Conservation (phyloP, 2,797 vertebrate genomes). For the Falco peregrinus region DNA sequence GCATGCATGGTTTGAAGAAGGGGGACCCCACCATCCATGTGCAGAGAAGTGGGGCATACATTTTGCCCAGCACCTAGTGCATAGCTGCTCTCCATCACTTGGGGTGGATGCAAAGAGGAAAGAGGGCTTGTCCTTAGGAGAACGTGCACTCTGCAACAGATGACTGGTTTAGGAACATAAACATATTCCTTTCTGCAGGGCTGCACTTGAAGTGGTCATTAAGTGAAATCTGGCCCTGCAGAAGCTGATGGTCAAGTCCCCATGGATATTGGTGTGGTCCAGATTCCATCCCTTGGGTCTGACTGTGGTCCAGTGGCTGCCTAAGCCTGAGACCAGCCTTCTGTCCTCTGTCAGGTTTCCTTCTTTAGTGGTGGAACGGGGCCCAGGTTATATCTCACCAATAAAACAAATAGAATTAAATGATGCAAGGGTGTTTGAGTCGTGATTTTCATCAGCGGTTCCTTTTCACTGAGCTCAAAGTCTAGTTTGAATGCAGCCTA, state of each 20-base stretch:
- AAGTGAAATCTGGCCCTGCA: background rate
- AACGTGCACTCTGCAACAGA: background rate
- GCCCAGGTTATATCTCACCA: background rate
- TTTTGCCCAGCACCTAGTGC: background rate
- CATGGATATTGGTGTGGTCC: background rate
- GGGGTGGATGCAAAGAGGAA: background rate
- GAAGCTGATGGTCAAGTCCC: background rate
- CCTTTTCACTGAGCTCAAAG: conserved; percentile 59
- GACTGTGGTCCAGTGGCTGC: background rate
- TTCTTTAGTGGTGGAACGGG: background rate
- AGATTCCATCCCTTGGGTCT: background rate
- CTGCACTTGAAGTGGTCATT: background rate
- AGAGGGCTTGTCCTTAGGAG: background rate
- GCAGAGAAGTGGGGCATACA: background rate
- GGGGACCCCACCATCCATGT: background rate
- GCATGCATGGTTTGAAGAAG: background rate
- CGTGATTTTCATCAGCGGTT: conserved; percentile 66
- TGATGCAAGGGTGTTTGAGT: conserved; percentile 55
- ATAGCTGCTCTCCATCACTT: background rate
- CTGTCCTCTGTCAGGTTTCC: background rate
- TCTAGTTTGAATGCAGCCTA: conserved; percentile 62
- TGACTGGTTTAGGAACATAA: background rate
- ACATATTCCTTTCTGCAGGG: background rate
- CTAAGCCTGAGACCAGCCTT: background rate
- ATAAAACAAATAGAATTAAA: conserved; percentile 56